Evolutionary conservation across 2,797 vertebrate genomes (phyloP).

Genomic region (Neopelma chrysocephalum): DNA sequence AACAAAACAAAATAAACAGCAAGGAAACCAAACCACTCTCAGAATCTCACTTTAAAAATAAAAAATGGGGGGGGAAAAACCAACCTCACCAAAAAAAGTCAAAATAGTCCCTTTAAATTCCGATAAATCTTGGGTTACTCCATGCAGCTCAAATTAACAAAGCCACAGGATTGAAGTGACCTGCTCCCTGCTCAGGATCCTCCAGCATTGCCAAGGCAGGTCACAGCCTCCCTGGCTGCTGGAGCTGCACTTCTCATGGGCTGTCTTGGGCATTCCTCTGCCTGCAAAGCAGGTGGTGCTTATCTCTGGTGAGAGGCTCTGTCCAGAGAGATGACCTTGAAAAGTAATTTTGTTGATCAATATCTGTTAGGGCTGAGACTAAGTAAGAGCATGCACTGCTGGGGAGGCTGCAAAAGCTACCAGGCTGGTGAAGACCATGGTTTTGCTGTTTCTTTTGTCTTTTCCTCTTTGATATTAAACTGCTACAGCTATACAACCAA

Average conservation of each 20-base stretch:
- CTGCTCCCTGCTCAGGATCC: rapidly evolving
- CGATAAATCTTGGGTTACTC: neutral
- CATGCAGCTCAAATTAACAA: neutral
- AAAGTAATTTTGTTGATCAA: conserved; percentile 68
- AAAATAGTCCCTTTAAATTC: neutral
- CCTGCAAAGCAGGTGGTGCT: neutral
- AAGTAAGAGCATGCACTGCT: neutral
- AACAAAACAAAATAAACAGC: neutral
- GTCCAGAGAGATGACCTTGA: conserved; percentile 40
- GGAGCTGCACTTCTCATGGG: neutral
- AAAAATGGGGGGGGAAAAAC: rapidly evolving
- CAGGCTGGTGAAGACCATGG: neutral
- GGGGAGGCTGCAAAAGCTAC: neutral
- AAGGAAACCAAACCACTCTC: neutral
- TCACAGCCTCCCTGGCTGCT: rapidly evolving
- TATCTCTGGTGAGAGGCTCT: conserved; percentile 18
- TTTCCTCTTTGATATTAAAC: neutral
- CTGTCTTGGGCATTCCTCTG: rapidly evolving
- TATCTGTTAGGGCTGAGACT: conserved; percentile 45
- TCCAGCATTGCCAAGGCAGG: neutral
- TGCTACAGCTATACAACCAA: neutral
- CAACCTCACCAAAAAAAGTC: rapidly evolving
- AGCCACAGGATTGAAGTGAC: rapidly evolving
- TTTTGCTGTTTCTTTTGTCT: neutral
- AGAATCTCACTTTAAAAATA: neutral